Base-by-base conservation (phyloP, 2,113 vertebrate species). In the Otis tarda region DNA sequence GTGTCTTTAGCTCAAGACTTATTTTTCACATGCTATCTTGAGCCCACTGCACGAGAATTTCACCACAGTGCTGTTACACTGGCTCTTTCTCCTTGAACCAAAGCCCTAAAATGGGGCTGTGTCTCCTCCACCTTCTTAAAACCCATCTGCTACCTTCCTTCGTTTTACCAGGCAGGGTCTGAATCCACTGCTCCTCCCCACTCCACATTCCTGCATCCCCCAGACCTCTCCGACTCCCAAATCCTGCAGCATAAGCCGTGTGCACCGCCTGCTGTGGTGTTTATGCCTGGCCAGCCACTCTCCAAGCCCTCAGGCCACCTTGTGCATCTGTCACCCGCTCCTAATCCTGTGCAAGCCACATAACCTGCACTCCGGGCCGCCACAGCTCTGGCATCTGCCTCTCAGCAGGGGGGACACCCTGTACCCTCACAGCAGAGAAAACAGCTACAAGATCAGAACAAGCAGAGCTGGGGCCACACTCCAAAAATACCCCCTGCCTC, bases 241-340 rank as follows among this genome's bases (percentile, higher is more conserved):
- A 35, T 24, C 67, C 52, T 4, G 45, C 56, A 6, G 21, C 11
- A 15, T 52, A 57, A 88, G 24, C 67, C 39, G 27, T 8, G 14
- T 35, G 21, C 24, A 9, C 33, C 0, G 28, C 55, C 55, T 78
- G 56, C 79, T 22, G 69, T 6, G 67, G 45, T 25, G 59, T 89
- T 95, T 94, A 14, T 53, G 88, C 90, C 76, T 77, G 67, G 60
- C 79, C 83, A 45, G 85, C 35, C 75, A 7, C 67, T 30, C 39
- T 91, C 59, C 37, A 31, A 95, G 91, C 83, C 94, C 91, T 83
- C 86, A 30, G 86, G 93, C 79, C 75, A 70, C 59, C 61, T 73
- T 59, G 76, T 74, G 83, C 94, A 94, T 95, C 92, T 97, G 93
- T 93, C 90, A 73, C 64, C 55, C 56, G 1, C 63, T 87, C 83